A percentile compares a stretch with the other conserved stretches of the same genome.
Evolutionary conservation across 1,140 invertebrate species (phyloP).

Genomic region (Saccostrea glomerata): DNA sequence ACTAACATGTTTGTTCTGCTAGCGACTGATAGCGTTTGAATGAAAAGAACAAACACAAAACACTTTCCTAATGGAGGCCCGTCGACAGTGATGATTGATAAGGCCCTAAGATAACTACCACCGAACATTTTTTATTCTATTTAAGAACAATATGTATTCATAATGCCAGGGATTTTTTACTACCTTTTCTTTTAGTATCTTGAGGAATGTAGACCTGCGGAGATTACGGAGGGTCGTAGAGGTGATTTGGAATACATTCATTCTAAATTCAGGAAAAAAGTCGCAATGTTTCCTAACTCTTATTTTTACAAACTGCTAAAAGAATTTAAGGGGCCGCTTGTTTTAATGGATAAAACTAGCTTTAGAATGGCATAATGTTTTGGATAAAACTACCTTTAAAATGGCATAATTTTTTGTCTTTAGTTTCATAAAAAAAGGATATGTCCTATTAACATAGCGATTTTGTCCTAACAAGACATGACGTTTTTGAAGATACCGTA

Average conservation of each 20-base stretch:
- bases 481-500: background rate
- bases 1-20: slow-evolving; percentile 24
- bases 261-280: background rate
- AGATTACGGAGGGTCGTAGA: background rate
- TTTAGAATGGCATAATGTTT: no score
- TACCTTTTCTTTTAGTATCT: background rate
- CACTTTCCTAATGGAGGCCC: slow-evolving; percentile 20
- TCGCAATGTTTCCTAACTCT: background rate
- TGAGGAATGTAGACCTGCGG: background rate
- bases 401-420: no score
- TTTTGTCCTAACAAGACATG: background rate
- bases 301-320: background rate
- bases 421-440: background rate
- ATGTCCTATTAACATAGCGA: background rate
- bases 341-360: no score
- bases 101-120: background rate
- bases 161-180: background rate
- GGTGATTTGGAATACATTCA: background rate
- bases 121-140: slow-evolving; percentile 23
- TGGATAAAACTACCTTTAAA: no score
- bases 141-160: slow-evolving; percentile 37
- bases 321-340: no score
- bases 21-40: slow-evolving; percentile 37
- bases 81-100: slow-evolving; percentile 35
- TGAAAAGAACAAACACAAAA: slow-evolving; percentile 36